Evolutionary conservation across 1,140 invertebrate species (phyloP).

Genomic region (Dreissena polymorpha): DNA sequence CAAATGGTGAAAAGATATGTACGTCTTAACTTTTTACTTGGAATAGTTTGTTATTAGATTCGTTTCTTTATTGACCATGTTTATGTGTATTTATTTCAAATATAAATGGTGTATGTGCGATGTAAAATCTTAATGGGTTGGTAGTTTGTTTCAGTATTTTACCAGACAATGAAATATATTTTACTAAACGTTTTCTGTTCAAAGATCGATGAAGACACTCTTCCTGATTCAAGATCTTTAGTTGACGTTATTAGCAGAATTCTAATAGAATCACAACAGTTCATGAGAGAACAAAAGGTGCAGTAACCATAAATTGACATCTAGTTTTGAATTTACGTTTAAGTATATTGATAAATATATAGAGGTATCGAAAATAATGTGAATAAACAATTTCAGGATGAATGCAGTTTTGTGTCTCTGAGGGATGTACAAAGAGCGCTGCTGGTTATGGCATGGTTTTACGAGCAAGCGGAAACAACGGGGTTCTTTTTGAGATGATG

Average conservation of each 20-base stretch:
- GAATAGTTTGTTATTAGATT: too few species aligned
- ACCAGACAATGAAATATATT: too few species aligned
- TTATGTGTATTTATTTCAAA: too few species aligned
- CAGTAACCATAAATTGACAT: too few species aligned
- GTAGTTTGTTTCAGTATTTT: too few species aligned
- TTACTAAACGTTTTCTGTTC: constrained; percentile 22
- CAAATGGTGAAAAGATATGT: constrained; percentile 72
- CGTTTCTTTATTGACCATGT: too few species aligned
- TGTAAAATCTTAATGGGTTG: too few species aligned
- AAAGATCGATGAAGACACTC: constrained; percentile 54
- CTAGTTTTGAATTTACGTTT: too few species aligned
- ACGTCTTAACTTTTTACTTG: not conserved
- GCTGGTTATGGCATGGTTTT: constrained; percentile 67
- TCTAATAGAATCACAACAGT: constrained; percentile 71
- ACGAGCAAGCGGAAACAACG: not conserved
- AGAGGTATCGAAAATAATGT: too few species aligned
- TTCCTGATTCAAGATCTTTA: constrained; percentile 39
- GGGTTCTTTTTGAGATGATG: too few species aligned
- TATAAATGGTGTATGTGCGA: too few species aligned
- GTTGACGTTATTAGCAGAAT: constrained; percentile 61
- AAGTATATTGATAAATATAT: too few species aligned
- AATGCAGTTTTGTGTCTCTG: constrained; percentile 76
- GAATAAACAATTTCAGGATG: constrained; percentile 59
- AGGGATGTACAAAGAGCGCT: constrained; percentile 71
- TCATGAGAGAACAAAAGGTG: constrained; percentile 74